These are phyloP conservation scores for Hydrocynus forskahlii DNA, from an alignment of 2,797 vertebrate genomes.

Conservation along the genomic window DNA sequence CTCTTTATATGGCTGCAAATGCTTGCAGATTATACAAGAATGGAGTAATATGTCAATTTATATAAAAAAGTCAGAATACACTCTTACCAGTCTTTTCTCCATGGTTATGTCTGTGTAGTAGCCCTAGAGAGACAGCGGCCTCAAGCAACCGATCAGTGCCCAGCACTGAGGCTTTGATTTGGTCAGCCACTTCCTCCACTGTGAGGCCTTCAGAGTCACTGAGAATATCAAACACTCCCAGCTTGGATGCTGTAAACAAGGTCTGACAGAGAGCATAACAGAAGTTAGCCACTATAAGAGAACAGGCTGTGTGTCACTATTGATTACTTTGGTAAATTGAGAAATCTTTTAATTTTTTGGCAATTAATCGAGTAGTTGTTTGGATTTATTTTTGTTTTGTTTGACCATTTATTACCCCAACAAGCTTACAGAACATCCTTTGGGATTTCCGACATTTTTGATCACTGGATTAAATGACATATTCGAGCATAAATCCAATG, in stretches of 20 bases:
- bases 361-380: too few relatives aligned
- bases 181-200: conserved; percentile 75
- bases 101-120: conserved; percentile 73
- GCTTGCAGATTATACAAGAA: neutral
- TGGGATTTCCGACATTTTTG: too few relatives aligned
- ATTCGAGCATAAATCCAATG: too few relatives aligned
- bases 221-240: conserved; percentile 87
- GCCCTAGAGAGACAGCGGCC: conserved; percentile 81
- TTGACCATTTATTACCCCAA: too few relatives aligned
- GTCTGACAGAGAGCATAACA: conserved; percentile 70
- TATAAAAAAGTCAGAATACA: neutral
- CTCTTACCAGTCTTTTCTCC: conserved; percentile 67
- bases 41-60: neutral
- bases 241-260: conserved; percentile 85
- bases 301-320: too few relatives aligned
- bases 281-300: neutral
- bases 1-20: neutral
- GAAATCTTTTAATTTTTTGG: too few relatives aligned
- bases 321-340: too few relatives aligned
- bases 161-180: conserved; percentile 72
- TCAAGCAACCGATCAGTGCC: conserved; percentile 85
- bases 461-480: too few relatives aligned
- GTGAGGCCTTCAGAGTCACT: conserved; percentile 67
- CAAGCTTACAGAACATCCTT: too few relatives aligned
- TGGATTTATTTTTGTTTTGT: too few relatives aligned